Base-by-base conservation (phyloP, 2,888 invertebrate genomes). In the Diaperis boleti region DNA sequence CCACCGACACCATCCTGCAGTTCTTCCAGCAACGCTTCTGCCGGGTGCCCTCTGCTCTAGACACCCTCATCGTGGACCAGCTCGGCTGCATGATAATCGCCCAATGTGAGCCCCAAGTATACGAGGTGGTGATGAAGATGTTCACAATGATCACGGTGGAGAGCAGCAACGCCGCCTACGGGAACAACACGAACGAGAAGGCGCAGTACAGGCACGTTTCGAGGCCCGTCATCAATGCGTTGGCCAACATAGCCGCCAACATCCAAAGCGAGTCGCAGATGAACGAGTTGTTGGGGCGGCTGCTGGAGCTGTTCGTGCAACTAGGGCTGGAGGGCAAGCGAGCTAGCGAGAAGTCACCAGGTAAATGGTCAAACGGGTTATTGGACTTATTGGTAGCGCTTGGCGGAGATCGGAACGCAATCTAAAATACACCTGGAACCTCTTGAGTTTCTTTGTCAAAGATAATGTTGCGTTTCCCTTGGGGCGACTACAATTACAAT, bases 51-150 rank as follows among this genome's bases (percentile, higher is more conserved):
- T 95, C 96, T 0, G 89, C 92, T 4, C 85, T 98, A 65, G 98
- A 99, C 80, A 92, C 92, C 0, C 83, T 98, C 17, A 99, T 99
- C 74, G 95, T 99, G 3, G 96, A 97, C 81, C 98, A 98, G 82
- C 85, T 99, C 42, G 98, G 98, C 8, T 96, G 96, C 78, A 98
- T 99, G 92, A 93, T 98, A 62, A 94, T 99, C 55, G 95, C 97
- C 0, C 93, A 93, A 75, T 94, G 94, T 69, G 94, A 93, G 73
- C 88, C 90, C 0, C 86, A 88, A 22, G 89, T 91, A 13, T 95
- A 96, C 78, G 96, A 96, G 73, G 96, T 96, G 79, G 95, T 99
- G 66, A 96, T 99, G 97, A 90, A 94, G 75, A 96, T 98, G 94
- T 98, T 98, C 82, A 94, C 92, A 0, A 92, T 94, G 80, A 96